A percentile compares a stretch with the other conserved stretches of the same genome.
Evolutionary conservation across 2,797 vertebrate genomes (phyloP).

Genomic region (Parambassis ranga): DNA sequence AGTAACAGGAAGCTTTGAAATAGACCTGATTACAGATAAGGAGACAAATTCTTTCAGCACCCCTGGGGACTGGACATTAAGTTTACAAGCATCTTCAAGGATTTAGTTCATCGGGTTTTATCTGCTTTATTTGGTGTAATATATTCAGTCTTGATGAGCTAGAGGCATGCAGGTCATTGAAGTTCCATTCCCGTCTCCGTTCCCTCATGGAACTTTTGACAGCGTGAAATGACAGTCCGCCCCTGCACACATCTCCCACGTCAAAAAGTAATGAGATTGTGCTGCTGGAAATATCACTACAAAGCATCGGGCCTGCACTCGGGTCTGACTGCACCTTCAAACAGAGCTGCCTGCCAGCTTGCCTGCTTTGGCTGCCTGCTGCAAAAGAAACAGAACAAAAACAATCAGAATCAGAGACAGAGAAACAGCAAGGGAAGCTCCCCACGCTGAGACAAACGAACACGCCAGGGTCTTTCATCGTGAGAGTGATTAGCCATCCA

Average conservation of each 20-base stretch:
- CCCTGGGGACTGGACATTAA: constrained; percentile 64
- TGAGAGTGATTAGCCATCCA: constrained; percentile 78
- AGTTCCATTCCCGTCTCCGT: constrained; percentile 66
- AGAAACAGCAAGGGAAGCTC: constrained; percentile 75
- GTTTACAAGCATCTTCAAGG: constrained; percentile 66
- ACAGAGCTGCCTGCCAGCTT: constrained; percentile 71
- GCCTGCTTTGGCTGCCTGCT: constrained; percentile 68
- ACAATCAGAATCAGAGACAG: constrained; percentile 74
- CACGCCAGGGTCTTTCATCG: constrained; percentile 77
- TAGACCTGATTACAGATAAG: constrained; percentile 41
- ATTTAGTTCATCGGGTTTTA: constrained; percentile 59
- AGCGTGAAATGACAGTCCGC: constrained; percentile 79
- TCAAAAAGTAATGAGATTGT: constrained; percentile 82
- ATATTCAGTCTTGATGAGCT: constrained; percentile 74
- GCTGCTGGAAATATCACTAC: constrained; percentile 80
- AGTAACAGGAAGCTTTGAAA: constrained; percentile 34
- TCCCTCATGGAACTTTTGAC: constrained; percentile 74
- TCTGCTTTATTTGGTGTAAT: constrained; percentile 67
- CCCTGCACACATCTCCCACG: constrained; percentile 74
- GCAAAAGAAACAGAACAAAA: constrained; percentile 75
- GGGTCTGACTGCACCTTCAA: constrained; percentile 79
- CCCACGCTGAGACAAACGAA: constrained; percentile 72
- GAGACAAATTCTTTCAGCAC: constrained; percentile 19
- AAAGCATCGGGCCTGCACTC: constrained; percentile 73
- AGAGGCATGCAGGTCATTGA: constrained; percentile 74